Evolutionary conservation across 2,113 vertebrate genomes (phyloP).

Genomic region (Sturnira hondurensis): DNA sequence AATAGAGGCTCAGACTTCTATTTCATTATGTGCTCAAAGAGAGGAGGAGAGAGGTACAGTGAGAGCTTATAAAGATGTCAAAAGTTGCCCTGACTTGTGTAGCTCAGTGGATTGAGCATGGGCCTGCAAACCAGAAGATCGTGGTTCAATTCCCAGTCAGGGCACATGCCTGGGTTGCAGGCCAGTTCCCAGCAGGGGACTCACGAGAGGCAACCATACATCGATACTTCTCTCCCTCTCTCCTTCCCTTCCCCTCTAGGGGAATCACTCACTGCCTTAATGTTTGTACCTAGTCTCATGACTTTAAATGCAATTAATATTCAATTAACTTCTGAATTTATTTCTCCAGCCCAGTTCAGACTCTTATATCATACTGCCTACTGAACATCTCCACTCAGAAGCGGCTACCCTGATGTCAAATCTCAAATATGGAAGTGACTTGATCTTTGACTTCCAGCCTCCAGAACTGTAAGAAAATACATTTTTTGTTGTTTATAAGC

Average conservation of each 20-base stretch:
- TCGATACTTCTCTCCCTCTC: no score
- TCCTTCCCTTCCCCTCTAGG: no score
- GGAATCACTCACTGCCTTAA: not conserved
- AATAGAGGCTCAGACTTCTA: not conserved
- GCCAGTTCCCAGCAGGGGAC: no score
- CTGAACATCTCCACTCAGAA: not conserved
- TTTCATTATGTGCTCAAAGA: not conserved
- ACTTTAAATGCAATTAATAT: not conserved
- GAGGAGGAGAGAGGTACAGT: not conserved
- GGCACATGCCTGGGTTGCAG: no score
- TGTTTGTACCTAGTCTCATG: not conserved
- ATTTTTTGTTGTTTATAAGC: not conserved
- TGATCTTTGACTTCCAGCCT: not conserved
- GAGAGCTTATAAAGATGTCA: not conserved
- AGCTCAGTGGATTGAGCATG: no score
- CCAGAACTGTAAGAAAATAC: not conserved
- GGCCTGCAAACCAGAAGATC: no score
- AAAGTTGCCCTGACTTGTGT: no score
- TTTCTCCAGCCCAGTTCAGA: not conserved
- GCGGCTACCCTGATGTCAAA: not conserved
- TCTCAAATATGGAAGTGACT: not conserved
- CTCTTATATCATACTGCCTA: not conserved
- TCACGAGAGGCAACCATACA: no score
- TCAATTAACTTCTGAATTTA: not conserved
- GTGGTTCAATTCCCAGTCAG: no score